Evolutionary conservation across 92 coral and sea anemone species (phyloP), one percentile per base, ranked within the genome.

Genomic region (Phymanthus crucifer): DNA sequence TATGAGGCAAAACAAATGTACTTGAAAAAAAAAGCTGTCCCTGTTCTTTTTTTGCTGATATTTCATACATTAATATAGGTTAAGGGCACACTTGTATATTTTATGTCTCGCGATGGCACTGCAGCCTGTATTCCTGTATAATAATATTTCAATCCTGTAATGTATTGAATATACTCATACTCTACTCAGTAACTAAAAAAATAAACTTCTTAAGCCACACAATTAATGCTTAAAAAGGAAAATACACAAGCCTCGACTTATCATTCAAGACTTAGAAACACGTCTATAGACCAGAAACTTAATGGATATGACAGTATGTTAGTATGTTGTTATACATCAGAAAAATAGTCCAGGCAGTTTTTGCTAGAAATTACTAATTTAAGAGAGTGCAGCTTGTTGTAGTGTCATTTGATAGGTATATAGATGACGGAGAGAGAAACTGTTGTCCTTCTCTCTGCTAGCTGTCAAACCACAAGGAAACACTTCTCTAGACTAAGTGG

Each of bases 361-460:
- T 24, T 3, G 16, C 32, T 61, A 27, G 68, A 2, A 61, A 61
- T 34, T 29, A 61, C 29, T 29, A 61, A 27, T 29, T 26, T 61
- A 11, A 27, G 68, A 61, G 68, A 61, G 16, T 24, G 23, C 68
- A 61, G 34, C 17, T 34, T 10, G 32, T 61, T 61, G 29, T 29
- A 8, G 13, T 61, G 68, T 61, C 68, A 61, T 61, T 27, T 61
- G 32, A 61, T 27, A 24, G 68, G 17, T 61, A 61, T 61, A 61
- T 54, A 27, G 68, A 24, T 61, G 34, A 29, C 34, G 14, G 19
- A 27, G 33, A 61, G 18, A 12, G 73, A 74, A 16, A 17, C 29
- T 50, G 80, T 38, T 76, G 10, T 77, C 65, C 54, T 37, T 61
- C 54, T 33, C 3, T 29, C 48, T 23, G 57, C 32, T 69, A 23